phyloP scores from a whole-genome alignment of 2,888 invertebrate species.

The Agelastica alni region DNA sequence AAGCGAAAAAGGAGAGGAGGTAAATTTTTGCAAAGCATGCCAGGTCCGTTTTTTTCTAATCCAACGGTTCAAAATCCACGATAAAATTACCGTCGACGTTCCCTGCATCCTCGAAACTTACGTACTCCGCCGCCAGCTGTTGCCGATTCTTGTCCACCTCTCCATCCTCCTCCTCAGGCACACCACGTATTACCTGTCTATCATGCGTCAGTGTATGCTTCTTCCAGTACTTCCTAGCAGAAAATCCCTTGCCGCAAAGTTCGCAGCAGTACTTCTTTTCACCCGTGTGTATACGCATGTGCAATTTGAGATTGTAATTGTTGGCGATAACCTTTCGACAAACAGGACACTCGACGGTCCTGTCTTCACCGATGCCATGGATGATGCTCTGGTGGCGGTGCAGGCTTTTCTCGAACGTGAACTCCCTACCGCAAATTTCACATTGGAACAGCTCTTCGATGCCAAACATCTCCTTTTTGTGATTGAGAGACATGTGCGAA shows the following conservation, averaged over 20 bases:
- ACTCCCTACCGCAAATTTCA: slow-evolving; percentile 44
- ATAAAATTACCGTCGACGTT: slow-evolving; percentile 5
- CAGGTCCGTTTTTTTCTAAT: slow-evolving; percentile 3
- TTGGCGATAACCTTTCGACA: slow-evolving; percentile 48
- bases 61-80: slow-evolving; percentile 10
- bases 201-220: slow-evolving; percentile 38
- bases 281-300: slow-evolving; percentile 48
- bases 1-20: too few relatives aligned
- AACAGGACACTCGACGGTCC: slow-evolving; percentile 43
- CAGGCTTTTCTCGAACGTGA: slow-evolving; percentile 48
- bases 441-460: slow-evolving; percentile 44
- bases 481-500: slow-evolving; percentile 46
- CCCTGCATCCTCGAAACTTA: slow-evolving; percentile 1
- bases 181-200: too few relatives aligned
- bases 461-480: slow-evolving; percentile 47
- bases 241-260: slow-evolving; percentile 45
- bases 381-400: slow-evolving; percentile 48
- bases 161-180: background rate
- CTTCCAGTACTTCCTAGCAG: slow-evolving; percentile 42
- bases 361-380: slow-evolving; percentile 46
- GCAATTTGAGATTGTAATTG: slow-evolving; percentile 48
- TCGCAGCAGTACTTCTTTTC: slow-evolving; percentile 47
- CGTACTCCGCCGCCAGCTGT: too few relatives aligned
- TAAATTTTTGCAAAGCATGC: too few relatives aligned
- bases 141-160: too few relatives aligned